These are phyloP conservation scores for Diachrysia chrysitis DNA, from an alignment of 2,888 invertebrate species.

Conservation along the genomic window DNA sequence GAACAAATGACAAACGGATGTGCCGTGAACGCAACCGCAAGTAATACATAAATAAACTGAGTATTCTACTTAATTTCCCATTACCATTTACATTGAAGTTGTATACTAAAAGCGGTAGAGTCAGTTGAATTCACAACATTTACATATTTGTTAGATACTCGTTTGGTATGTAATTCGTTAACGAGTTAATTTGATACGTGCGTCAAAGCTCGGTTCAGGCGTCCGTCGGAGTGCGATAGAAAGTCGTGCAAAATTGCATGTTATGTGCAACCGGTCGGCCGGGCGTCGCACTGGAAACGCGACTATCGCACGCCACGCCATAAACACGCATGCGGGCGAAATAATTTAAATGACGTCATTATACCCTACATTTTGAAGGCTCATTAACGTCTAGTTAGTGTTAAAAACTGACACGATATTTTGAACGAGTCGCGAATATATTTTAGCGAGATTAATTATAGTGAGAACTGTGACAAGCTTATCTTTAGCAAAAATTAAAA, in stretches of 20 bases:
- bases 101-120: constrained; percentile 21
- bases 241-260: constrained; percentile 79
- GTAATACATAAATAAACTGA: constrained; percentile 27
- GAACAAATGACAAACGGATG: constrained; percentile 42
- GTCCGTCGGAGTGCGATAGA: constrained; percentile 63
- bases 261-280: constrained; percentile 60
- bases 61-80: constrained; percentile 29
- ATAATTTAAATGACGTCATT: constrained; percentile 63
- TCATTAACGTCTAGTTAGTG: constrained; percentile 35
- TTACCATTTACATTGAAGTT: constrained; percentile 16
- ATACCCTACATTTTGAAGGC: constrained; percentile 38
- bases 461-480: constrained; percentile 32
- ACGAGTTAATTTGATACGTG: constrained; percentile 37
- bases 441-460: constrained; percentile 23
- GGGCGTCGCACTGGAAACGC: constrained; percentile 70
- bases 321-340: constrained; percentile 65
- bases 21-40: constrained; percentile 31
- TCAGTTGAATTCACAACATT: constrained; percentile 44
- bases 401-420: constrained; percentile 35
- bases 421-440: constrained; percentile 17
- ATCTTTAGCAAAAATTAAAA: constrained; percentile 38
- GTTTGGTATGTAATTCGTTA: constrained; percentile 29
- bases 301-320: constrained; percentile 63
- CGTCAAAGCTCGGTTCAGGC: constrained; percentile 33
- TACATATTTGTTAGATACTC: constrained; percentile 39